Evolutionary conservation across 2,797 vertebrate species (phyloP), one percentile per base, ranked within the genome.

Genomic region (Linurgus olivaceus): DNA sequence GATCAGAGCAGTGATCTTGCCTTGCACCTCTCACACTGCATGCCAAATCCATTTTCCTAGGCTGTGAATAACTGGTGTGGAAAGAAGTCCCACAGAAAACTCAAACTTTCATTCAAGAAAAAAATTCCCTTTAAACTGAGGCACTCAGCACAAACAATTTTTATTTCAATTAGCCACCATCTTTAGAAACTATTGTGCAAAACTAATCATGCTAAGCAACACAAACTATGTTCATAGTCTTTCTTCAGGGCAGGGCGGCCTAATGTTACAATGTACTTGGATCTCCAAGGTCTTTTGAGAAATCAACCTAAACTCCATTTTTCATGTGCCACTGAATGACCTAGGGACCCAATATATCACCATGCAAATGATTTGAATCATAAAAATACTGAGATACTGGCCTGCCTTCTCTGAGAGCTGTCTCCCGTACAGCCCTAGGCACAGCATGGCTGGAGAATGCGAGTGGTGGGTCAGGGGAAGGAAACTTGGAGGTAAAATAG

Each of bases 401-500:
- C 25, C 33, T 81, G 17, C 2, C 2, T 71, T 71, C 33, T 35
- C 37, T 3, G 5, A 74, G 25, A 58, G 7, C 24, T 65, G 4
- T 45, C 24, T 35, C n/a, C 44, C 59, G 6, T 20, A 67, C 18
- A 42, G 18, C 7, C 15, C 24, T 37, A 17, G 45, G 6, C n/a
- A 48, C 6, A 44, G 6, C 6, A 4, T 5, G 15, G 6, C 15
- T 65, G 18, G 5, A 84, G 9, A 50, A 5, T 5, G 8, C 11
- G 21, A 81, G 9, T 3, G 17, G 10, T 12, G 28, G 3, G 7
- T 2, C 1, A 1, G 3, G 4, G 31, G 7, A 55, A 20, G 23
- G 33, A 44, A n/a, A 8, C 9, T 68, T 23, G 18, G 12, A 58
- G 12, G 13, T 11, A 50, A 74, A 59, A 73, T 4, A 45, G 3